A percentile compares a stretch with the other conserved stretches of the same genome.
phyloP scores from a whole-genome alignment of 2,113 vertebrate genomes.

The Thamnophis sirtalis region DNA sequence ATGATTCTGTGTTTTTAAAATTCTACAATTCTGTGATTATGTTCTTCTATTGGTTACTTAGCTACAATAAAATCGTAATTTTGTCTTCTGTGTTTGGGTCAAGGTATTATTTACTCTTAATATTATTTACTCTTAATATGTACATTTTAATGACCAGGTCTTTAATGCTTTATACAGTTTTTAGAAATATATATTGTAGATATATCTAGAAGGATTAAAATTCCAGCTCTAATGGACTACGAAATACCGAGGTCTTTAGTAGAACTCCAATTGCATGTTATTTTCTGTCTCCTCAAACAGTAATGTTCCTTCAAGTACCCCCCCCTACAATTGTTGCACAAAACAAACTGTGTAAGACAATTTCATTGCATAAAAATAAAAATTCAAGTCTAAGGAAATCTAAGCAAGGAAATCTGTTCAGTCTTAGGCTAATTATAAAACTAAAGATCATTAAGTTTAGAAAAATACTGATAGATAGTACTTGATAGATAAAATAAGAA shows the following conservation, averaged over 20 bases:
- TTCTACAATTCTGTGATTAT: background rate
- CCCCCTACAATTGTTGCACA: background rate
- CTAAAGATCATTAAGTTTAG: background rate
- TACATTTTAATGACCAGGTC: background rate
- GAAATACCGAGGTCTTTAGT: background rate
- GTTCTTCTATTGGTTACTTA: background rate
- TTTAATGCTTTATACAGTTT: background rate
- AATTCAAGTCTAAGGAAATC: background rate
- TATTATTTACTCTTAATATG: background rate
- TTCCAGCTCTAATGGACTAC: background rate
- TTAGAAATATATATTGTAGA: background rate
- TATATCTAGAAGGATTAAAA: background rate
- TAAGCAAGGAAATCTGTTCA: background rate
- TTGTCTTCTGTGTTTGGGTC: background rate
- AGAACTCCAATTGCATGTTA: background rate
- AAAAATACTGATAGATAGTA: background rate
- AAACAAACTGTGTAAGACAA: background rate
- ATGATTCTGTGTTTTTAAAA: background rate
- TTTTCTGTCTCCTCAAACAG: background rate
- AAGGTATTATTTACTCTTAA: background rate
- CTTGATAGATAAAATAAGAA: background rate
- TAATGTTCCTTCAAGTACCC: no score
- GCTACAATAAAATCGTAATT: background rate
- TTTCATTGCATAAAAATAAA: background rate
- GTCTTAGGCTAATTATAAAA: background rate